Evolutionary conservation across 2,113 vertebrate genomes (phyloP), one percentile per base, ranked within the genome.

Genomic region (Sigmodon hispidus): DNA sequence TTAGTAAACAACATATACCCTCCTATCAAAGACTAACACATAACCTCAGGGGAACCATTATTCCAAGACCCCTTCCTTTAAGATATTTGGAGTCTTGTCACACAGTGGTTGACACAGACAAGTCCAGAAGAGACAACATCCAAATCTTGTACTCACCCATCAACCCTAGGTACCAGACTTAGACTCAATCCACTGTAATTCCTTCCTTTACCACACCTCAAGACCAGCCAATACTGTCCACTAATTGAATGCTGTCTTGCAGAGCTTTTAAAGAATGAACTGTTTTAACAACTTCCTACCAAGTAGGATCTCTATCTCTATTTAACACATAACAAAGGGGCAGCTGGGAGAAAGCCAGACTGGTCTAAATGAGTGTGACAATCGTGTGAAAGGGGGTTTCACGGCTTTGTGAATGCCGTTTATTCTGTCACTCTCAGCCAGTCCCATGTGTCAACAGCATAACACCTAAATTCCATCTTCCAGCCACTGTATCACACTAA

Each of bases 1-100:
- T 85, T 87, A 63, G 77, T 96, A 91, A 93, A 96, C 79, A 93
- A 84, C n/a, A 50, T 50, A 76, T 8, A 17, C 34, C 29, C 3
- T 19, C 13, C n/a, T 45, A 55, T 1, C 29, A 15, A 36, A 94
- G n/a, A 83, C 69, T 52, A 89, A 17, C 5, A 17, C 57, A 55
- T 7, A 22, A 17, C 31, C 29, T 31, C 10, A 24, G 70, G 43
- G n/a, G 72, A 52, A 80, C 24, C 76, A 21, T 72, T 57, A 75
- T 70, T 77, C 45, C 70, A 95, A 48, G 81, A 75, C 19, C 36
- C 76, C 31, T 93, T 90, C 81, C 69, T 86, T 89, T 70, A 40
- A 69, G 87, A 81, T 65, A n/a, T 34, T 22, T 75, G 67, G 67
- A 69, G 45, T 50, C 55, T 4, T 69, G 45, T 67, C 9, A 7